Evolutionary conservation across 2,113 vertebrate genomes (phyloP).

Genomic region (pig (Sus scrofa)): T2T-Sscrofa CM000817.6:70415501-70416000

Average conservation of each 20-base stretch:
- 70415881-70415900: not conserved
- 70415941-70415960: not conserved
- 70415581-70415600: not conserved
- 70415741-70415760: constrained; percentile 78
- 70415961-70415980: not conserved
- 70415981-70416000: not conserved
- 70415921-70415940: not conserved
- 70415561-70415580: constrained; percentile 74
- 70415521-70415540: constrained; percentile 69
- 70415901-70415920: not conserved
- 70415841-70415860: not conserved
- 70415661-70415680: constrained; percentile 55
- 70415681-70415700: constrained; percentile 45
- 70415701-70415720: constrained; percentile 43
- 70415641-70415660: not conserved
- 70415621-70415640: constrained; percentile 29
- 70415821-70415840: constrained; percentile 17
- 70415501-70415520: constrained; percentile 79
- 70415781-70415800: constrained; percentile 54
- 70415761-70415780: constrained; percentile 78
- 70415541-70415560: constrained; percentile 74
- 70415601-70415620: not conserved
- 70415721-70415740: constrained; percentile 62
- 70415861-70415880: not conserved
- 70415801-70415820: constrained; percentile 63